These are phyloP conservation scores for Zalophus californianus DNA, from an alignment of 2,797 vertebrate genomes.

Conservation along the genomic window DNA sequence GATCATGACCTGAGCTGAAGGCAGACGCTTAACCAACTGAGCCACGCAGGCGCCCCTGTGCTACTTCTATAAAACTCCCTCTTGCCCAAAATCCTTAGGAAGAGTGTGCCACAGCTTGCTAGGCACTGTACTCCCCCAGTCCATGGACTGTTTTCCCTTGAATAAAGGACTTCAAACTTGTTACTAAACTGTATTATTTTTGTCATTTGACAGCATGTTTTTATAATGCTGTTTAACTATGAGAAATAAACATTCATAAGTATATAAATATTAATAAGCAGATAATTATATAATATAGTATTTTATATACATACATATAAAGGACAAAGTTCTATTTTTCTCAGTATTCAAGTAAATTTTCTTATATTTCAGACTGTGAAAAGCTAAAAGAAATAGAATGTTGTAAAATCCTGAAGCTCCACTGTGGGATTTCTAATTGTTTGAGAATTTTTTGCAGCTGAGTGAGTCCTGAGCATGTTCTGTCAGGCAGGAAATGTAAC, in stretches of 20 bases:
- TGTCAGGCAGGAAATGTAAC: slow-evolving; percentile 65
- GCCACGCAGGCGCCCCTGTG: neutral
- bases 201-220: neutral
- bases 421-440: slow-evolving; percentile 52
- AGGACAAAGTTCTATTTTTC: slow-evolving; percentile 22
- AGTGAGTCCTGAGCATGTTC: slow-evolving; percentile 60
- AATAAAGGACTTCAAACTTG: neutral
- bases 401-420: slow-evolving; percentile 49
- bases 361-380: slow-evolving; percentile 51
- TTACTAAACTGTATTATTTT: neutral
- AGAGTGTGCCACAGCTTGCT: neutral
- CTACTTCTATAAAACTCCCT: neutral
- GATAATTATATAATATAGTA: neutral
- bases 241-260: slow-evolving; percentile 6
- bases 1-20: too few species aligned
- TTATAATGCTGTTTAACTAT: neutral
- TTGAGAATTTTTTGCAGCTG: slow-evolving; percentile 47
- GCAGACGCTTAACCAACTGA: neutral
- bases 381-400: slow-evolving; percentile 60
- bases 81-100: neutral
- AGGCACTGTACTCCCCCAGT: neutral
- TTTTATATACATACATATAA: neutral
- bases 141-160: neutral
- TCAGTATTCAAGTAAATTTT: slow-evolving; percentile 51
- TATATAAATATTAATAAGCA: neutral